Percentiles rank a stretch among this genome's conserved stretches.
phyloP scores from a whole-genome alignment of 2,797 vertebrate genomes.

The Sparus aurata region DNA sequence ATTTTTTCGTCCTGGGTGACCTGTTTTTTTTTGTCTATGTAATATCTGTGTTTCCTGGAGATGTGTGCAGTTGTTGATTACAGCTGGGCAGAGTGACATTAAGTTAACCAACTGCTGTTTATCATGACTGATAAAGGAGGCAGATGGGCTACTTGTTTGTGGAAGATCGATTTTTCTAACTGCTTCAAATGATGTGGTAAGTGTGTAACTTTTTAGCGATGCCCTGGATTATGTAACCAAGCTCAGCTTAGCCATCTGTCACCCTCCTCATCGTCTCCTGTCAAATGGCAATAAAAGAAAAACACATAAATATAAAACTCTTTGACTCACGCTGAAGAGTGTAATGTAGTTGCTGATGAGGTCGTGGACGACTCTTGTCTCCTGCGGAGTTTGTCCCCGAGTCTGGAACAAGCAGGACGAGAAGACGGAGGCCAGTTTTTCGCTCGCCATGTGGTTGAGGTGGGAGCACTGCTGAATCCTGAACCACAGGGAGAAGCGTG shows the following conservation, averaged over 20 bases:
- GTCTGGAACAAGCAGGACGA: slow-evolving; percentile 97
- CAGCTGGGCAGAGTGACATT: slow-evolving; percentile 9
- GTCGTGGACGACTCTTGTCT: slow-evolving; percentile 91
- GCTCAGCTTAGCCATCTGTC: background rate
- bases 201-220: too few species aligned
- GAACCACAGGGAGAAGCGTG: slow-evolving; percentile 17
- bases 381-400: slow-evolving; percentile 90
- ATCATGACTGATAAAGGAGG: background rate
- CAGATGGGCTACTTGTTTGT: background rate
- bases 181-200: too few species aligned
- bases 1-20: slow-evolving; percentile 37
- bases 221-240: too few species aligned
- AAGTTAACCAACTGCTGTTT: background rate
- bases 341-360: slow-evolving; percentile 94
- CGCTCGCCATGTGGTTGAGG: slow-evolving; percentile 92
- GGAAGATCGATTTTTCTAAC: too few species aligned
- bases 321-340: slow-evolving; percentile 91
- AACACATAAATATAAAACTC: background rate
- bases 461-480: slow-evolving; percentile 94
- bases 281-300: background rate
- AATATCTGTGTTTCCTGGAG: slow-evolving; percentile 29
- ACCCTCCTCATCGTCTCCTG: background rate
- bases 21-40: slow-evolving; percentile 29
- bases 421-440: slow-evolving; percentile 91
- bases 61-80: slow-evolving; percentile 24